Evolutionary conservation across 2,797 vertebrate species (phyloP).

Genomic region (Heterohyrax brucei): DNA sequence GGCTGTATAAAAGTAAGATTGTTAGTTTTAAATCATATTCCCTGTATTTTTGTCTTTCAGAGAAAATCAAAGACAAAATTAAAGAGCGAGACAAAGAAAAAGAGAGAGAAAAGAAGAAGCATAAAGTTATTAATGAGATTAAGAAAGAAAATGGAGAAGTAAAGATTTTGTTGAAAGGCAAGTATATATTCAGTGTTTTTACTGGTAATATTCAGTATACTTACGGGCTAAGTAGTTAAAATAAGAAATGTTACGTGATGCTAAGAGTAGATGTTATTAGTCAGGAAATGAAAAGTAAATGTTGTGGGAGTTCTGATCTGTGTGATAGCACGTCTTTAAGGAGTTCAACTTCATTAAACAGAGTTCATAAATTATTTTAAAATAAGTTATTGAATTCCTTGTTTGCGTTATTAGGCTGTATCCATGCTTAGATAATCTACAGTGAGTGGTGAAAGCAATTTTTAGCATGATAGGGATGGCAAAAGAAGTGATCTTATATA

Average conservation of each 20-base stretch:
- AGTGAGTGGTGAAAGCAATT: constrained; percentile 1
- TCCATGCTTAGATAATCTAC: constrained; percentile 34
- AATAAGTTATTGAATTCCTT: constrained; percentile 10
- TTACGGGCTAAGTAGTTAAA: constrained; percentile 18
- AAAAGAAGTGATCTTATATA: background rate
- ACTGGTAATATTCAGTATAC: background rate
- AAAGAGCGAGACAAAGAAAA: constrained; percentile 93
- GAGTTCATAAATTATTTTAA: constrained; percentile 60
- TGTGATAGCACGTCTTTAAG: constrained; percentile 12
- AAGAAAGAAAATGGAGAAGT: constrained; percentile 98
- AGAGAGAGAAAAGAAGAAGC: constrained; percentile 96
- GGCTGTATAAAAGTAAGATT: background rate
- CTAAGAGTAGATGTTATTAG: constrained; percentile 38
- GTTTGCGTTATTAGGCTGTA: constrained; percentile 30
- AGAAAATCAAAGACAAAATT: constrained; percentile 93
- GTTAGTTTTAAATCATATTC: constrained; percentile 70
- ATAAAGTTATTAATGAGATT: constrained; percentile 96
- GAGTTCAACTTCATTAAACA: constrained; percentile 37
- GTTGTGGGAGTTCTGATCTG: background rate
- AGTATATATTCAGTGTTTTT: constrained; percentile 79
- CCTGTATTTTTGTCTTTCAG: constrained; percentile 89
- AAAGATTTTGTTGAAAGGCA: constrained; percentile 96
- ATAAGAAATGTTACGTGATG: constrained; percentile 45
- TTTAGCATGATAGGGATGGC: background rate
- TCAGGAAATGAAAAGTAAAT: constrained; percentile 6